Conservation (phyloP, 2,888 invertebrate species). For the Xylocampa areola region DNA sequence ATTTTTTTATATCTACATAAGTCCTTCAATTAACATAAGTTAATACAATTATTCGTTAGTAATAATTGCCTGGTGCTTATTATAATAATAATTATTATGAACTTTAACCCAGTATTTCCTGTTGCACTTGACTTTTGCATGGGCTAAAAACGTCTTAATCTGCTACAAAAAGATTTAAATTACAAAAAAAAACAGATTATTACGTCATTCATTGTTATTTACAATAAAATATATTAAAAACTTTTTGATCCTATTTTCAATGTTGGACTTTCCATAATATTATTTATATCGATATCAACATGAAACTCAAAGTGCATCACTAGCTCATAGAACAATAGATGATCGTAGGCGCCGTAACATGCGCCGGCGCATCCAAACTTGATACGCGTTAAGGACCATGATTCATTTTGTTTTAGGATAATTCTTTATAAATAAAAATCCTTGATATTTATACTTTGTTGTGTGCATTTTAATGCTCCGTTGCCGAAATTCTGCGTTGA, state of each 20-base stretch:
- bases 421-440: slow-evolving; percentile 40
- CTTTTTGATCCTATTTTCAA: no score
- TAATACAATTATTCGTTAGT: neutral
- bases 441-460: slow-evolving; percentile 49
- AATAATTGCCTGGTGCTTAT: neutral
- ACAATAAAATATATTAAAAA: no score
- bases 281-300: slow-evolving; percentile 57
- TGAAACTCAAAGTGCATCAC: slow-evolving; percentile 60
- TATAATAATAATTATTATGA: neutral
- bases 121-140: neutral
- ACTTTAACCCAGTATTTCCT: neutral
- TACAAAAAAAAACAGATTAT: no score
- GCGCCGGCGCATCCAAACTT: slow-evolving; percentile 79
- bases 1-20: no score
- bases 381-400: slow-evolving; percentile 64
- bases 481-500: slow-evolving; percentile 17
- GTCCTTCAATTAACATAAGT: slow-evolving; percentile 8
- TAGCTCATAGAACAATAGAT: slow-evolving; percentile 79
- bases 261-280: no score
- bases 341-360: slow-evolving; percentile 80
- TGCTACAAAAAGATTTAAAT: neutral
- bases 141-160: neutral
- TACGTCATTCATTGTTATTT: no score
- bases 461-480: slow-evolving; percentile 23
- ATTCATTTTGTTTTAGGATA: slow-evolving; percentile 42